phyloP scores from a whole-genome alignment of 2,888 invertebrate genomes.

The Zele albiditarsus region DNA sequence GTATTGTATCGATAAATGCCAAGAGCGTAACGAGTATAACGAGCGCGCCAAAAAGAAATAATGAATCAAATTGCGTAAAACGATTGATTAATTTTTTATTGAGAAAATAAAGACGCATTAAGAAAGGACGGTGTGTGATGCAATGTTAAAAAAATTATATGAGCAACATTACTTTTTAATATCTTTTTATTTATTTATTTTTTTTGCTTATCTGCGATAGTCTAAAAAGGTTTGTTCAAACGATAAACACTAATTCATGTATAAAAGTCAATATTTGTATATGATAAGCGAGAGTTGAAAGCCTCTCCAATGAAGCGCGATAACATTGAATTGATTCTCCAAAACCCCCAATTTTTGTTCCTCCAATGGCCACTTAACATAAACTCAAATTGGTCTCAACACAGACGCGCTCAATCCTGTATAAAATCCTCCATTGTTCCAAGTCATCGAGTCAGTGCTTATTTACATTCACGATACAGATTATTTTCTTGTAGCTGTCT shows the following conservation, averaged over 20 bases:
- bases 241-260: background rate
- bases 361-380: background rate
- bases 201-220: background rate
- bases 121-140: background rate
- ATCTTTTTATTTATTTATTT: background rate
- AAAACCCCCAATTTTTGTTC: background rate
- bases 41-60: background rate
- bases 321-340: background rate
- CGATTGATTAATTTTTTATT: slow-evolving; percentile 5
- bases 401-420: background rate
- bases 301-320: background rate
- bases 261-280: slow-evolving; percentile 9
- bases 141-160: background rate
- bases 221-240: background rate
- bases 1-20: background rate
- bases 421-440: background rate
- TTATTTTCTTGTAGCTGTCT: background rate
- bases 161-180: background rate
- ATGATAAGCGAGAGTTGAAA: background rate
- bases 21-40: background rate
- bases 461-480: background rate
- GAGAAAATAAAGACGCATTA: background rate
- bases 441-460: background rate
- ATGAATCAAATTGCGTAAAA: background rate
- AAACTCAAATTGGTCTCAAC: background rate